These are phyloP conservation scores for Heliconius congener DNA, from an alignment of 1,140 invertebrate genomes.

Conservation along the genomic window DNA sequence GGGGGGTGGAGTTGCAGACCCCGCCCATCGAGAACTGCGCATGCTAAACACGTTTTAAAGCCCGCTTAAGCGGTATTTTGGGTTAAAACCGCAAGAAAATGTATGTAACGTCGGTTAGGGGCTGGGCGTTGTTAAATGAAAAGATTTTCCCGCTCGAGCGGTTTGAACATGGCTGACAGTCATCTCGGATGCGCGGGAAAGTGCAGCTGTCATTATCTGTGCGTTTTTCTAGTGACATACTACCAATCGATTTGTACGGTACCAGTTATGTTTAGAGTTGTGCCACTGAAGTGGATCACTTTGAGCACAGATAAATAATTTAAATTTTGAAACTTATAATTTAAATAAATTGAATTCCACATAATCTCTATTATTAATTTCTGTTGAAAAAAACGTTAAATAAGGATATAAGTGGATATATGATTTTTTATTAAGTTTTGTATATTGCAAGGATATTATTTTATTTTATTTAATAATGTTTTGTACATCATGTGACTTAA, in stretches of 20 bases:
- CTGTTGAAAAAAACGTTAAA: too few relatives aligned
- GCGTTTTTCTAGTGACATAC: slow-evolving; percentile 40
- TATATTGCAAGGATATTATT: slow-evolving; percentile 6
- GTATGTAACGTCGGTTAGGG: slow-evolving; percentile 74
- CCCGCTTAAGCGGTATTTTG: slow-evolving; percentile 81
- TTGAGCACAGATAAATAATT: neutral
- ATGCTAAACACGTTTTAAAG: slow-evolving; percentile 78
- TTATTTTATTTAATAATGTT: neutral
- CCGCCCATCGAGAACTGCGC: slow-evolving; percentile 62
- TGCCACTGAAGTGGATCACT: neutral
- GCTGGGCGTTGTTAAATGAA: slow-evolving; percentile 77
- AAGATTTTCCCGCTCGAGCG: slow-evolving; percentile 76
- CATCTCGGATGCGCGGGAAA: slow-evolving; percentile 67
- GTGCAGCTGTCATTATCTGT: slow-evolving; percentile 55
- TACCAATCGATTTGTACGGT: slow-evolving; percentile 30
- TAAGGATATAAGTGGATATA: neutral
- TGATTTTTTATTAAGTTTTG: neutral
- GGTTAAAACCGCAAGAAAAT: slow-evolving; percentile 80
- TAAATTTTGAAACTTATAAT: neutral
- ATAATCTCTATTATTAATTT: too few relatives aligned
- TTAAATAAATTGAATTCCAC: too few relatives aligned
- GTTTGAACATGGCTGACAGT: slow-evolving; percentile 77
- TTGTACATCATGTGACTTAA: slow-evolving; percentile 8
- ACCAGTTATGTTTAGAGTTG: neutral
- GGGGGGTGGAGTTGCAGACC: slow-evolving; percentile 56